phyloP scores from a whole-genome alignment of 2,888 invertebrate species.

The Andrena bucephala region DNA sequence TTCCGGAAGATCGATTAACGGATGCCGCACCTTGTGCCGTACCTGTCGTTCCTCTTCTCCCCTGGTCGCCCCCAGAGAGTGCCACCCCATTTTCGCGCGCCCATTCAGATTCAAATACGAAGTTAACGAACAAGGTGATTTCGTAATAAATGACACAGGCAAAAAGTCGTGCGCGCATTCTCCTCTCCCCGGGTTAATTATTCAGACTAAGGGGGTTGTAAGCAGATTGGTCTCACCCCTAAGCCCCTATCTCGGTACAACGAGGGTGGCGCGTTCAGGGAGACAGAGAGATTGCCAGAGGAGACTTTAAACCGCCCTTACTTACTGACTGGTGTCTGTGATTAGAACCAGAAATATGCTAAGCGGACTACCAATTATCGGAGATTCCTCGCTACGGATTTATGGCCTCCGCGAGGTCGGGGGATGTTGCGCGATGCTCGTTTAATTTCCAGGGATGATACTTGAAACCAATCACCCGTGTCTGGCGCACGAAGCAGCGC shows the following conservation, averaged over 20 bases:
- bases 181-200: constrained; percentile 81
- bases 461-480: neutral
- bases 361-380: constrained; percentile 80
- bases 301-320: constrained; percentile 80
- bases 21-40: constrained; percentile 58
- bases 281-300: constrained; percentile 70
- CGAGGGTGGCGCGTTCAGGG: constrained; percentile 72
- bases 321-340: constrained; percentile 78
- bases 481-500: neutral
- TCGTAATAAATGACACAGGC: constrained; percentile 81
- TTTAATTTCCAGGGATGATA: neutral
- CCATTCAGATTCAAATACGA: constrained; percentile 81
- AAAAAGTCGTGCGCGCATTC: constrained; percentile 78
- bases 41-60: constrained; percentile 66
- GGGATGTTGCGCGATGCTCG: neutral
- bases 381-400: constrained; percentile 67
- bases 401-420: constrained; percentile 35
- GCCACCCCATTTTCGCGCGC: constrained; percentile 21
- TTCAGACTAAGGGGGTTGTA: constrained; percentile 84
- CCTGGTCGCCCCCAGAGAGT: constrained; percentile 21
- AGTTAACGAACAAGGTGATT: constrained; percentile 82
- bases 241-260: constrained; percentile 78
- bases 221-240: constrained; percentile 84
- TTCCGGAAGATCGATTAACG: constrained; percentile 72
- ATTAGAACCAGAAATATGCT: constrained; percentile 82